Evolutionary conservation across 1,140 invertebrate genomes (phyloP).

Genomic region (Drosophila nikananu): DNA sequence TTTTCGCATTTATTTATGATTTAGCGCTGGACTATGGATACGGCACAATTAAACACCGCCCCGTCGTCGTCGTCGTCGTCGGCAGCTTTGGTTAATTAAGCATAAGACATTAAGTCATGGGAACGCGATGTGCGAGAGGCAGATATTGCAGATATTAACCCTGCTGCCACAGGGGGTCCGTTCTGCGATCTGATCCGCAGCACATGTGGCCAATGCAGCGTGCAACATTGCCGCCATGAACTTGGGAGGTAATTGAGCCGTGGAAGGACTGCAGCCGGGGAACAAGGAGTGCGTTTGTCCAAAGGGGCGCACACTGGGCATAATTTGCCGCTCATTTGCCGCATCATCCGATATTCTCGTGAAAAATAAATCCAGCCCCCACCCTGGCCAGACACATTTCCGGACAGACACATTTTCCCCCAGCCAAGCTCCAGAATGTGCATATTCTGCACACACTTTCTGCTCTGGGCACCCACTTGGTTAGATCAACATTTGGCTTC

Average conservation of each 20-base stretch:
- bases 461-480: conserved; percentile 25
- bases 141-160: conserved; percentile 53
- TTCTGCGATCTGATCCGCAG: conserved; percentile 10
- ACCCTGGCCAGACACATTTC: conserved; percentile 44
- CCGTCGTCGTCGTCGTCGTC: conserved; percentile 27
- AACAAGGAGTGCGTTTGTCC: conserved; percentile 62
- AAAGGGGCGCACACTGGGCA: conserved; percentile 26
- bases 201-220: conserved; percentile 79
- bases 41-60: conserved; percentile 67
- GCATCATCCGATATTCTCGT: conserved; percentile 73
- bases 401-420: conserved; percentile 48
- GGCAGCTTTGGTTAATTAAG: conserved; percentile 80
- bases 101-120: conserved; percentile 77
- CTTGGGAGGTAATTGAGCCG: conserved; percentile 70
- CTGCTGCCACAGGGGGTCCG: conserved; percentile 32
- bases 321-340: conserved; percentile 77
- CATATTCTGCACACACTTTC: conserved; percentile 14
- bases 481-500: conserved; percentile 51
- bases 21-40: conserved; percentile 43
- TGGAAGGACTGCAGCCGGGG: conserved; percentile 33
- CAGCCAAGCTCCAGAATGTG: conserved; percentile 7
- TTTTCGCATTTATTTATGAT: conserved; percentile 60
- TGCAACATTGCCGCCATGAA: conserved; percentile 70
- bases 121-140: conserved; percentile 53
- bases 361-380: conserved; percentile 45